Conservation (phyloP, 53 echinoderm and acorn worm genomes). For the Pentamera pediparva region DNA sequence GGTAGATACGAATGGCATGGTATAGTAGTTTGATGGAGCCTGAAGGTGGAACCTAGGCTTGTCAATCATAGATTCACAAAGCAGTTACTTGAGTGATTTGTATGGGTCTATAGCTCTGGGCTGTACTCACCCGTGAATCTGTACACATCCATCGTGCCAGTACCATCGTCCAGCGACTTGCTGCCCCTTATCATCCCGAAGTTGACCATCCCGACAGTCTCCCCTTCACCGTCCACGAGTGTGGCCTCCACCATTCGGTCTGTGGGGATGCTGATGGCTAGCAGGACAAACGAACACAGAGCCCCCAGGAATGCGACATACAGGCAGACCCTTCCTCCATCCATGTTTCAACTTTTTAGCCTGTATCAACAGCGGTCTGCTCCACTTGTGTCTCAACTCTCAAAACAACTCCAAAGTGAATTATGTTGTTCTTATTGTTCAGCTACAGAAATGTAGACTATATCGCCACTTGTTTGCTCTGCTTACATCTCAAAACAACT, state of each 20-base stretch:
- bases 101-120: too few relatives aligned
- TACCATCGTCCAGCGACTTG: neutral
- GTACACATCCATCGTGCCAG: neutral
- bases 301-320: neutral
- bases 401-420: too few relatives aligned
- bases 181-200: slow-evolving; percentile 15
- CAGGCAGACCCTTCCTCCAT: neutral
- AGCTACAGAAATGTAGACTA: neutral
- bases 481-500: too few relatives aligned
- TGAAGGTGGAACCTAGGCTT: too few relatives aligned
- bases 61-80: too few relatives aligned
- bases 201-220: neutral
- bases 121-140: slow-evolving; percentile 2
- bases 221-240: neutral
- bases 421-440: too few relatives aligned
- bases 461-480: neutral
- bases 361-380: neutral
- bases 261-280: neutral
- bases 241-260: slow-evolving; percentile 4
- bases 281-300: neutral
- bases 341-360: neutral
- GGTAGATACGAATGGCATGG: too few relatives aligned
- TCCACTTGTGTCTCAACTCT: too few relatives aligned
- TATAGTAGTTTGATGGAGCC: too few relatives aligned
- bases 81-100: too few relatives aligned